These are phyloP conservation scores for Clistopyga incitator DNA, from an alignment of 2,888 invertebrate species.

Conservation along the genomic window DNA sequence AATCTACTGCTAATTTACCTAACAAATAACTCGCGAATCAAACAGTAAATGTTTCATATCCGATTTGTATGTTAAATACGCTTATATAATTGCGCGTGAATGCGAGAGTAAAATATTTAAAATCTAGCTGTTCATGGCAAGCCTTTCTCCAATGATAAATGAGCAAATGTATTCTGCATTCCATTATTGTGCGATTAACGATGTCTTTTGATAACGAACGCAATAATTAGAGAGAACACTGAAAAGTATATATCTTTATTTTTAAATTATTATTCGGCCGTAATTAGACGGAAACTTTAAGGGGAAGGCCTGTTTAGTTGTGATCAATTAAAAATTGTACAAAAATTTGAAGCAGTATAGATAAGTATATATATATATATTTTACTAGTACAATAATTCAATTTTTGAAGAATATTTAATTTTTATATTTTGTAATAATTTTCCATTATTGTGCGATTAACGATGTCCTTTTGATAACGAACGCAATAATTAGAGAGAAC, in stretches of 20 bases:
- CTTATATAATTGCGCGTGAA: not conserved
- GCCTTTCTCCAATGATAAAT: conserved; percentile 2
- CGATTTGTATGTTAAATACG: not conserved
- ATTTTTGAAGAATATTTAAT: not conserved
- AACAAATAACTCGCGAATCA: not conserved
- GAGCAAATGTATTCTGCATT: conserved; percentile 2
- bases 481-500: not conserved
- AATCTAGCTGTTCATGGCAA: not conserved
- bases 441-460: not conserved
- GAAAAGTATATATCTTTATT: not conserved
- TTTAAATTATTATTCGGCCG: too few relatives aligned
- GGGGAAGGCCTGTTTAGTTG: too few relatives aligned
- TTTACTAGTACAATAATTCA: not conserved
- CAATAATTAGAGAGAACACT: not conserved
- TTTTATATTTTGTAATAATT: too few relatives aligned
- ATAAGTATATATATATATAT: not conserved
- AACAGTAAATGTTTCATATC: not conserved
- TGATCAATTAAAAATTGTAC: too few relatives aligned
- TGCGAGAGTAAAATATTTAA: not conserved
- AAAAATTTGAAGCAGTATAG: too few relatives aligned
- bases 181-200: not conserved
- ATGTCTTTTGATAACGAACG: not conserved
- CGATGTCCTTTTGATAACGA: conserved; percentile 7
- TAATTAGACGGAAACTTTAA: too few relatives aligned
- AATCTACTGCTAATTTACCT: not conserved